Conservation (phyloP, 2,888 invertebrate species). For the Amiota communis region DNA sequence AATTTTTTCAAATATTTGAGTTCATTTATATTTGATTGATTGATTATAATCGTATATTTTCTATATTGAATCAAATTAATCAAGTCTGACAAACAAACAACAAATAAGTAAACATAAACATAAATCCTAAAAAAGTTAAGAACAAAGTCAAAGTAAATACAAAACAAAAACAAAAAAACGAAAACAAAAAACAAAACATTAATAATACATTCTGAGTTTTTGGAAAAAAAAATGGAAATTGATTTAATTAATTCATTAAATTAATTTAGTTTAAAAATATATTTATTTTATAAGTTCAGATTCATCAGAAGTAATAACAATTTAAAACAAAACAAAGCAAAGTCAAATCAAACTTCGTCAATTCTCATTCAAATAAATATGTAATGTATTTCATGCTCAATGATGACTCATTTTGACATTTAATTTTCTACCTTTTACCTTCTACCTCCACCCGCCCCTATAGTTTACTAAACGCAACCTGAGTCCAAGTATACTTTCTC, state of each 20-base stretch:
- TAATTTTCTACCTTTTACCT: neutral
- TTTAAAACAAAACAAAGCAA: conserved; percentile 2
- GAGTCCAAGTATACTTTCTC: neutral
- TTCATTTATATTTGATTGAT: too few relatives aligned
- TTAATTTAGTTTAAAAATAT: too few relatives aligned
- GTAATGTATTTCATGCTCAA: conserved; percentile 9
- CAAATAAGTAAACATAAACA: neutral
- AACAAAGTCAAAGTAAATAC: too few relatives aligned
- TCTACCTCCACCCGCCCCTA: neutral
- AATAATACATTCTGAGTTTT: too few relatives aligned
- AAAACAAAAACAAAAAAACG: too few relatives aligned
- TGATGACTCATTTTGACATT: neutral
- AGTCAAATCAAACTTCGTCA: conserved; percentile 1
- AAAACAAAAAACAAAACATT: too few relatives aligned
- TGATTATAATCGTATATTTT: too few relatives aligned
- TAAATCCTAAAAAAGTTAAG: neutral
- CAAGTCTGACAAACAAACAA: neutral
- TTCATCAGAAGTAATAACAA: neutral
- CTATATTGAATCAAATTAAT: too few relatives aligned
- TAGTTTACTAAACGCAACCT: neutral
- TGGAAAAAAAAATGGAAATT: too few relatives aligned
- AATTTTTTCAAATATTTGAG: too few relatives aligned
- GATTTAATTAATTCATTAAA: too few relatives aligned
- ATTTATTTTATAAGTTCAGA: too few relatives aligned
- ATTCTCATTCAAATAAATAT: neutral